These are phyloP conservation scores for Synergus japonicus DNA, from an alignment of 2,888 invertebrate species.

Conservation along the genomic window DNA sequence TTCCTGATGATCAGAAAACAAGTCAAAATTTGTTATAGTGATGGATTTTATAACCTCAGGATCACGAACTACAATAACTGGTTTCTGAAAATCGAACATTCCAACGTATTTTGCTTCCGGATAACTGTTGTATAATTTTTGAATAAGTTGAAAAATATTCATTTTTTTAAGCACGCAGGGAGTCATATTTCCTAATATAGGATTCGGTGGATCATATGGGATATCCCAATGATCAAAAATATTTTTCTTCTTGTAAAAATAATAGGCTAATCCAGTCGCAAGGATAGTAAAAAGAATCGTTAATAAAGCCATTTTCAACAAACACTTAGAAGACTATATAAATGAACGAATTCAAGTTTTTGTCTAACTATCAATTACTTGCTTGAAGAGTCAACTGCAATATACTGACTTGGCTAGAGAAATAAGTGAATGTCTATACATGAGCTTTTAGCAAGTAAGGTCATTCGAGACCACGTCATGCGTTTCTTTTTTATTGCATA, in stretches of 20 bases:
- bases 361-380: too few species aligned
- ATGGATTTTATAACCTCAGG: constrained; percentile 60
- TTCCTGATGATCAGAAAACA: constrained; percentile 55
- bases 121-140: constrained; percentile 50
- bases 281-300: background rate
- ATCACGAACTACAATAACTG: constrained; percentile 60
- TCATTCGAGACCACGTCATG: too few species aligned
- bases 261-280: background rate
- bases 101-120: constrained; percentile 60
- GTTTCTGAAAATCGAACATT: constrained; percentile 58
- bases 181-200: constrained; percentile 55
- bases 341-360: background rate
- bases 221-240: constrained; percentile 14
- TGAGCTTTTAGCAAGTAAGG: too few species aligned
- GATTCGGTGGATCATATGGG: constrained; percentile 44
- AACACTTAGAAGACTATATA: background rate
- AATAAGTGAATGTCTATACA: too few species aligned
- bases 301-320: background rate
- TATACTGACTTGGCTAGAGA: too few species aligned
- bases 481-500: too few species aligned
- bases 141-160: constrained; percentile 36
- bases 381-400: too few species aligned
- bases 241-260: background rate
- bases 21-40: constrained; percentile 62
- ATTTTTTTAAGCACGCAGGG: constrained; percentile 44